Percentiles rank a stretch among this genome's conserved stretches.
These are phyloP conservation scores for Lasioglossum zephyrum DNA, from an alignment of 2,888 invertebrate species.

Conservation along the genomic window DNA sequence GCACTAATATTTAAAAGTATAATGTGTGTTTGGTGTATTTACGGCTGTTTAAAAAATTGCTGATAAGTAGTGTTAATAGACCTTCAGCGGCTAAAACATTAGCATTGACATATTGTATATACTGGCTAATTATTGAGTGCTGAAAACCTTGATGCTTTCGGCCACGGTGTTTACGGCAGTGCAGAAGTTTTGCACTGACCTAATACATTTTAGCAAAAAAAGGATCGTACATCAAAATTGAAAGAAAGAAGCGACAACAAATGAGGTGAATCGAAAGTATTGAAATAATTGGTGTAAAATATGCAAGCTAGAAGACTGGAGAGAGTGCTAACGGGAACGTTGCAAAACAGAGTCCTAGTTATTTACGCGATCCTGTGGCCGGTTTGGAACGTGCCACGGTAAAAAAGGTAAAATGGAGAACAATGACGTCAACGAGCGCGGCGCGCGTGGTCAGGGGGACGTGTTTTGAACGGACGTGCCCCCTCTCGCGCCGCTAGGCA, in stretches of 20 bases:
- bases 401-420: background rate
- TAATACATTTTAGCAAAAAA: background rate
- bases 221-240: background rate
- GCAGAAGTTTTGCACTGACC: background rate
- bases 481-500: constrained; percentile 17
- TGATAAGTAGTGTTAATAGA: background rate
- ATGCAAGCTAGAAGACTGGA: background rate
- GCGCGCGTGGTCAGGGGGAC: constrained; percentile 44
- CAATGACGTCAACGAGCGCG: constrained; percentile 41
- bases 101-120: background rate
- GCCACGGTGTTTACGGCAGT: background rate
- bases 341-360: background rate
- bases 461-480: constrained; percentile 18
- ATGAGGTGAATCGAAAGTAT: background rate
- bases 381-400: background rate
- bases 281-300: background rate
- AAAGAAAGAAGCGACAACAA: background rate
- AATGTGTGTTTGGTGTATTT: background rate
- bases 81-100: background rate
- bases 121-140: background rate
- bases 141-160: background rate
- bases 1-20: background rate
- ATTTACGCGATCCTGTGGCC: background rate
- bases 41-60: background rate
- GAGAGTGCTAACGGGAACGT: background rate